Evolutionary conservation across 2,888 invertebrate species (phyloP).

Genomic region (Dysmachus trigonus): DNA sequence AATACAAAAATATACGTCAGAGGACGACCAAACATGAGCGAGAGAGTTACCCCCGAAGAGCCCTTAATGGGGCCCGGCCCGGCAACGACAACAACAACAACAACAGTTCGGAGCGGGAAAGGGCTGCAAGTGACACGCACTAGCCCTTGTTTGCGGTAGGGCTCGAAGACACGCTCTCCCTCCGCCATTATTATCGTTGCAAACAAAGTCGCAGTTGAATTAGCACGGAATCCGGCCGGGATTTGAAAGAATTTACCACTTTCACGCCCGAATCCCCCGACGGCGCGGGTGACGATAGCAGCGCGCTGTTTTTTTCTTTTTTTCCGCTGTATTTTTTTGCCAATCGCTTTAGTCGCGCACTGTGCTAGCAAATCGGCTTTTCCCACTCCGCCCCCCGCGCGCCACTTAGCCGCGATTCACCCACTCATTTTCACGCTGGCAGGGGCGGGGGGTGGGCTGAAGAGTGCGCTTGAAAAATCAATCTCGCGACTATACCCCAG

Average conservation of each 20-base stretch:
- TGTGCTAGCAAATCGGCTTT: constrained; percentile 25
- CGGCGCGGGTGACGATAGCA: no score
- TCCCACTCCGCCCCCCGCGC: background rate
- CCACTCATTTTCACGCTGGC: background rate
- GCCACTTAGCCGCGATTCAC: background rate
- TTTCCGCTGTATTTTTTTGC: no score
- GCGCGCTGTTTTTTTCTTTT: no score
- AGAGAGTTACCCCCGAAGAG: no score
- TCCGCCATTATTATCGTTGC: constrained; percentile 5
- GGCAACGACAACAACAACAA: background rate
- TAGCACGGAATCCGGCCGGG: constrained; percentile 7
- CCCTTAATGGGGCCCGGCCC: background rate
- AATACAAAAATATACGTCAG: background rate
- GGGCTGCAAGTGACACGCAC: background rate
- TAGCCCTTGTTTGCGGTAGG: background rate
- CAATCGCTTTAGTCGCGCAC: constrained; percentile 5
- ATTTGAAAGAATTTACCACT: constrained; percentile 21
- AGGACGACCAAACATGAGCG: background rate
- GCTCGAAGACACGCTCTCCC: background rate
- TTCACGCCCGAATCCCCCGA: constrained; percentile 25
- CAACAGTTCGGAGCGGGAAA: background rate
- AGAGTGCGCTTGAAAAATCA: background rate
- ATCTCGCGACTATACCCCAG: background rate
- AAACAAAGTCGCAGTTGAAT: constrained; percentile 22
- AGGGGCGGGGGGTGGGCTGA: background rate